Evolutionary conservation across 1,140 invertebrate genomes (phyloP).

Genomic region (Pseudomyrmex concolor): DNA sequence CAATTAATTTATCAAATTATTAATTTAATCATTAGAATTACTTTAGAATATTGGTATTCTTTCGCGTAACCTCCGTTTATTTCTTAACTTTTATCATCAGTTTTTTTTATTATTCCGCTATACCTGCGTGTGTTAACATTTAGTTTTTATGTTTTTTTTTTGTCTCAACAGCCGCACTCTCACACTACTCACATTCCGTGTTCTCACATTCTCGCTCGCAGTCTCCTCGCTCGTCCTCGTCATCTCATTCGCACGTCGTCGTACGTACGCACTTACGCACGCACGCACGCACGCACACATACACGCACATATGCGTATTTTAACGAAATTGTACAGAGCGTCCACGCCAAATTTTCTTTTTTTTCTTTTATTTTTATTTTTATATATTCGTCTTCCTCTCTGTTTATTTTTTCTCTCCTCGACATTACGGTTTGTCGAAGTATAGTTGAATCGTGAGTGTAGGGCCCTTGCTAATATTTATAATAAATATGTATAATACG

Average conservation of each 20-base stretch:
- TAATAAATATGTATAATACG: constrained; percentile 80
- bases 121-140: constrained; percentile 20
- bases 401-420: constrained; percentile 42
- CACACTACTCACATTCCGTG: background rate
- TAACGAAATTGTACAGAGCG: constrained; percentile 65
- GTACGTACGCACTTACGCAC: constrained; percentile 35
- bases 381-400: constrained; percentile 31
- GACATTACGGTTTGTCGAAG: constrained; percentile 67
- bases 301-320: constrained; percentile 42
- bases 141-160: constrained; percentile 48
- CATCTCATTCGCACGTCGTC: background rate
- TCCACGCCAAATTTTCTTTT: constrained; percentile 20
- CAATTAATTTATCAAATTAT: constrained; percentile 85
- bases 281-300: constrained; percentile 33
- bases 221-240: background rate
- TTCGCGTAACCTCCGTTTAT: constrained; percentile 71
- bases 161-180: constrained; percentile 29
- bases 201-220: constrained; percentile 15
- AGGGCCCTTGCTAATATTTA: constrained; percentile 83
- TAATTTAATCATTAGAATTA: constrained; percentile 85
- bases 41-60: constrained; percentile 86
- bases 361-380: constrained; percentile 23
- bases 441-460: constrained; percentile 85
- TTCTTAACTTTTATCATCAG: constrained; percentile 48
- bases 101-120: constrained; percentile 55